Evolutionary conservation across 2,888 invertebrate genomes (phyloP), one percentile per base, ranked within the genome.

Genomic region (Chironomus riparius): DNA sequence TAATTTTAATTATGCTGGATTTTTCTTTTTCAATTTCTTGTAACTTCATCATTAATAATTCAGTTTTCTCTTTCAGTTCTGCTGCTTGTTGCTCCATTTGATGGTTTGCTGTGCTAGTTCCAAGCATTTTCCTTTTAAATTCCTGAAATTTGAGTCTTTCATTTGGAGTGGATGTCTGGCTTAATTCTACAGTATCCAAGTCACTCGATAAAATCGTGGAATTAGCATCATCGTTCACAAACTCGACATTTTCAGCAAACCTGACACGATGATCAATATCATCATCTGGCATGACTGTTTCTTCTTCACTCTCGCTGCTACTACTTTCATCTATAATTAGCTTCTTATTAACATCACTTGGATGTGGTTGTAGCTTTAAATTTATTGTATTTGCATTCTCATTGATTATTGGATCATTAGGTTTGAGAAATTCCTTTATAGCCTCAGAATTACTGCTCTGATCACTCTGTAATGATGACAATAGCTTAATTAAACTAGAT

Each of bases 1-100:
- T 87, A 76, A 89, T 83, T 84, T 87, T 85, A 28, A 83, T 81
- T 65, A 88, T 79, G 74, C 86, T 83, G 1, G 82, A 77, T 79
- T 87, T 89, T 80, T 88, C 87, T 65, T 83, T 82, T 83, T 92
- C 90, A 56, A 92, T 82, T 81, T 91, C 90, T 62, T 84, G 80
- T 0, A 92, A 84, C 71, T 91, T 88, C 18, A 84, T 85, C 82
- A 88, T 88, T 77, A 90, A 80, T 68, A 88, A 81, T 79, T 89
- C 88, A 80, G 87, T 87, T 79, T 87, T 78, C 77, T 77, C 77
- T 12, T 77, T 21, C 2, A 78, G 61, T 78, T 69, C 78, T 78
- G 24, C 28, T 70, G 84, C 12, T 80, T 81, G 56, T 6, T 18
- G 7, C n/a, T 38, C 38, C 2, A 38, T 10, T 1, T 38, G 28